Evolutionary conservation across 2,113 vertebrate genomes (phyloP).

Genomic region (Rhineura floridana): DNA sequence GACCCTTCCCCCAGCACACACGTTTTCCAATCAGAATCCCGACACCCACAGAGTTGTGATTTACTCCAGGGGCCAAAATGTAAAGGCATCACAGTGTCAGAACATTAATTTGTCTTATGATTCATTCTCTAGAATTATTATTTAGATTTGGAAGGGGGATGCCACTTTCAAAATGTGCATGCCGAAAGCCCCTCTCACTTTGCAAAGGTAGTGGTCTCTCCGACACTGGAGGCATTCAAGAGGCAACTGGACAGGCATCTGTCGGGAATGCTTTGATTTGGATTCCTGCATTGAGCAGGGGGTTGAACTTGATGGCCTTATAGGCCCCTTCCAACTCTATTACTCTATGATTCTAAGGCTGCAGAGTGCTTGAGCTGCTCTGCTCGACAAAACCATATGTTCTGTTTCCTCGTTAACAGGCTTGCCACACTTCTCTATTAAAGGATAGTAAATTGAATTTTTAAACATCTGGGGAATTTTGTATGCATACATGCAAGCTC

Average conservation of each 20-base stretch:
- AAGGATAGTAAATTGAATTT: slow-evolving; percentile 43
- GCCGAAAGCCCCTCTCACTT: slow-evolving; percentile 23
- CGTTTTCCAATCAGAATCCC: not conserved
- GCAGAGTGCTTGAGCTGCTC: slow-evolving; percentile 6
- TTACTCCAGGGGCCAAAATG: too few species aligned
- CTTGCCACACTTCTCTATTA: not conserved
- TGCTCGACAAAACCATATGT: not conserved
- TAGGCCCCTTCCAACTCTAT: too few species aligned
- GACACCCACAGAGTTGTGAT: too few species aligned
- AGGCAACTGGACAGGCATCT: too few species aligned
- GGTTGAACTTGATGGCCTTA: too few species aligned
- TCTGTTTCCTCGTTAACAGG: slow-evolving; percentile 15
- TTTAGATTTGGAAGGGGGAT: not conserved
- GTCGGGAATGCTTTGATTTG: too few species aligned
- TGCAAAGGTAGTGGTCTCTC: too few species aligned
- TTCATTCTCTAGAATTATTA: slow-evolving; percentile 11
- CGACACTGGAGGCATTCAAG: too few species aligned
- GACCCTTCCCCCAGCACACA: too few species aligned
- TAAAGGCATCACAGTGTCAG: not conserved
- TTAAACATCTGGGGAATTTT: slow-evolving; percentile 33
- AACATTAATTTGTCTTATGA: not conserved
- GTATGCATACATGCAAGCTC: not conserved
- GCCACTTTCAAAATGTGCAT: not conserved
- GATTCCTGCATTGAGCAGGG: too few species aligned
- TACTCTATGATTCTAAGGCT: too few species aligned